phyloP scores from a whole-genome alignment of 2,797 vertebrate genomes.

The Anisognathus igniventris region DNA sequence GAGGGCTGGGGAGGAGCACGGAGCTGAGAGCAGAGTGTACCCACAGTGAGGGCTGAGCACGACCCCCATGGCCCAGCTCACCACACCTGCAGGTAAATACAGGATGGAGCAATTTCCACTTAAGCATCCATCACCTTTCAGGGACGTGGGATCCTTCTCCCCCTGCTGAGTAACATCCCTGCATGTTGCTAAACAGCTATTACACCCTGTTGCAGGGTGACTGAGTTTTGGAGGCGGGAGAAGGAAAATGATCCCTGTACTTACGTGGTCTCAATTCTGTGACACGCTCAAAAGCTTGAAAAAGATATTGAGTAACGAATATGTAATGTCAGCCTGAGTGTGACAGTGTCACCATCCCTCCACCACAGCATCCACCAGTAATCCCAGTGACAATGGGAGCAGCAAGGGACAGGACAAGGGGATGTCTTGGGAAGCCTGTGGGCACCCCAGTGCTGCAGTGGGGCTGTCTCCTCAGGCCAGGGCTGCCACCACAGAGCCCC shows the following conservation, averaged over 20 bases:
- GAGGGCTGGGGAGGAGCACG: not conserved
- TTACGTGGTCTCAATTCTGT: constrained; percentile 7
- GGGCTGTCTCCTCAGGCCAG: not conserved
- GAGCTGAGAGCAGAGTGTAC: not conserved
- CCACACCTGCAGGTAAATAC: not conserved
- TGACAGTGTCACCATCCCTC: not conserved
- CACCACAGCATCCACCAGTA: not conserved
- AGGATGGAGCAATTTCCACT: not conserved
- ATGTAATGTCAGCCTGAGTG: not conserved
- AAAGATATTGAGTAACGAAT: constrained; percentile 8
- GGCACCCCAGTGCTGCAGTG: too few relatives aligned
- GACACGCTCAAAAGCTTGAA: not conserved
- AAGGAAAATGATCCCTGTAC: constrained; percentile 39
- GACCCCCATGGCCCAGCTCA: not conserved
- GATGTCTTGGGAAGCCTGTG: not conserved
- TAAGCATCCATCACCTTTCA: not conserved
- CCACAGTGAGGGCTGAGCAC: rapidly evolving
- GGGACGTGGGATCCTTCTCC: not conserved
- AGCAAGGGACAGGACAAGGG: not conserved
- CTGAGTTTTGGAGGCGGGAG: constrained; percentile 22
- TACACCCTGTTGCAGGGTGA: not conserved
- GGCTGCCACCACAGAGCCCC: not conserved
- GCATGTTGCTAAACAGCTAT: not conserved
- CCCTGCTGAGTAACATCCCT: not conserved
- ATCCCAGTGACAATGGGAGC: not conserved